Evolutionary conservation across 2,113 vertebrate species (phyloP), one percentile per base, ranked within the genome.

Genomic region (Rousettus leschenaultii): DNA sequence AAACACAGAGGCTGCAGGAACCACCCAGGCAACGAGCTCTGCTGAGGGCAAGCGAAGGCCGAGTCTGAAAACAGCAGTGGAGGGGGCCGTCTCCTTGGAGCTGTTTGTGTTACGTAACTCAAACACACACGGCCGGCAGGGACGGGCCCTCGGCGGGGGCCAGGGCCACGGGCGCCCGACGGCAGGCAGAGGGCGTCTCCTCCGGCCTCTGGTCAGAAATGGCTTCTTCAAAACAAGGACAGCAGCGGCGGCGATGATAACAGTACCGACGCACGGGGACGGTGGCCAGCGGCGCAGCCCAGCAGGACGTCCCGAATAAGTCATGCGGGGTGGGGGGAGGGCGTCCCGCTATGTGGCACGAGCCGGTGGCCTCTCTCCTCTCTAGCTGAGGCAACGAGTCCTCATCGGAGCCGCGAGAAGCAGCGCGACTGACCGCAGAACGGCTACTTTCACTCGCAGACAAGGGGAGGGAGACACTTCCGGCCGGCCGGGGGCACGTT

Each of bases 41-140:
- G 90, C 80, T 65, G 87, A 97, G 89, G 92, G 85, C 88, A n/a
- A 94, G 70, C 10, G 74, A 70, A 86, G 88, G 61, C 93, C 48
- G 79, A 86, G 45, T 63, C 71, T 91, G 21, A 74, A 78, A 91
- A 93, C 95, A 86, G 80, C 73, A 89, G 93, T 40, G 7, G 33
- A 75, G 59, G 66, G 74, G 84, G 13, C 83, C 85, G 94, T 97
- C 97, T 98, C 96, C 97, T 97, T 96, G 96, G 96, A 97, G 94
- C 85, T 98, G 96, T 98, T 97, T 96, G 55, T 91, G n/a, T 94
- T 89, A 83, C 95, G 57, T 95, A 97, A 98, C 79, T 91, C 97
- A 96, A 95, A 97, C 66, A 96, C 95, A 95, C 97, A 90, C 59
- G 40, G 77, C 87, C 74, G 61, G 13, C 85, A 79, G 94, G 77